Evolutionary conservation across 2,113 vertebrate species (phyloP).

Genomic region (Odocoileus virginianus): DNA sequence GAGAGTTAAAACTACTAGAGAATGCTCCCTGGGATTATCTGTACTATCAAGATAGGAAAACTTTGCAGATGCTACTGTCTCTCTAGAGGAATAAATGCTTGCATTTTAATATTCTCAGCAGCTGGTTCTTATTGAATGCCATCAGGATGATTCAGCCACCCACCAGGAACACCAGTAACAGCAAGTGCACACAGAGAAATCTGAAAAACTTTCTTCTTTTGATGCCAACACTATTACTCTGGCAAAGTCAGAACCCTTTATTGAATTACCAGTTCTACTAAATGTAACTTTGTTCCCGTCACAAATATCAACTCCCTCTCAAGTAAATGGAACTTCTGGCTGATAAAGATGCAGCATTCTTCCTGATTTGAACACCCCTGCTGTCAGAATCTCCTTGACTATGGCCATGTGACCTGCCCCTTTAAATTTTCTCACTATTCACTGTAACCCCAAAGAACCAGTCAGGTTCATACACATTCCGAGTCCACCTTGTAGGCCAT

Average conservation of each 20-base stretch:
- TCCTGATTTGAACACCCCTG: conserved; percentile 24
- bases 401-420: background rate
- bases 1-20: conserved; percentile 84
- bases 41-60: conserved; percentile 86
- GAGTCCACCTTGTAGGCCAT: background rate
- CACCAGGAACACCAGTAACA: conserved; percentile 85
- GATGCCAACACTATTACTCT: conserved; percentile 72
- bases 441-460: background rate
- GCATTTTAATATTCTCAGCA: conserved; percentile 90
- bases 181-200: conserved; percentile 81
- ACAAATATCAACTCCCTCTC: conserved; percentile 31
- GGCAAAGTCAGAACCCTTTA: conserved; percentile 66
- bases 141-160: conserved; percentile 90
- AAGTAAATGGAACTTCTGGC: conserved; percentile 39
- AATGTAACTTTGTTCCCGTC: conserved; percentile 65
- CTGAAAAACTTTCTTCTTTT: conserved; percentile 80
- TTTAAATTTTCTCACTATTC: conserved; percentile 17
- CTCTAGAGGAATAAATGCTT: conserved; percentile 88
- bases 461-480: background rate
- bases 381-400: background rate
- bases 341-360: conserved; percentile 36
- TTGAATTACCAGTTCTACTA: conserved; percentile 66
- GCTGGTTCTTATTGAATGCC: conserved; percentile 89
- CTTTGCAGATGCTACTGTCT: conserved; percentile 89
- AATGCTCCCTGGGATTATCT: conserved; percentile 84